Evolutionary conservation across 2,888 invertebrate species (phyloP).

Genomic region (Euclidia mi): DNA sequence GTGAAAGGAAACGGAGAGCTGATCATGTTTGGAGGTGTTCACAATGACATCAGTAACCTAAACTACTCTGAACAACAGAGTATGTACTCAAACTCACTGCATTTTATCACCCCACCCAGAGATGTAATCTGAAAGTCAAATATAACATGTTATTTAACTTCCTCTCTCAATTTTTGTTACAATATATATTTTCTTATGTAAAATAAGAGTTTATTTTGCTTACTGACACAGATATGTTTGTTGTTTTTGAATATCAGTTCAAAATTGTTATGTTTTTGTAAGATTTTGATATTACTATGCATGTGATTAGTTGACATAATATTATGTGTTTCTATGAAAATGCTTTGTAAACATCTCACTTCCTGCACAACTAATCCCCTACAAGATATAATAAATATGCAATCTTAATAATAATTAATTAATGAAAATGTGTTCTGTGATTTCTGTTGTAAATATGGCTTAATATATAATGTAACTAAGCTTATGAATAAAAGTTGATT

Average conservation of each 20-base stretch:
- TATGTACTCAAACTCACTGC: slow-evolving; percentile 94
- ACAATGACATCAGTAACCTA: slow-evolving; percentile 92
- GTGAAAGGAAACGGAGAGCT: slow-evolving; percentile 97
- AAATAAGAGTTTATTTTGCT: slow-evolving; percentile 43
- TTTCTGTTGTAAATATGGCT: slow-evolving; percentile 81
- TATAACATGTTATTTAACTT: slow-evolving; percentile 15
- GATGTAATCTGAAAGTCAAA: slow-evolving; percentile 90
- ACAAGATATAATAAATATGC: slow-evolving; percentile 36
- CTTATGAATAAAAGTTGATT: slow-evolving; percentile 73
- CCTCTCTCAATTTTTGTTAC: slow-evolving; percentile 27
- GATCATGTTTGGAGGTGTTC: slow-evolving; percentile 98
- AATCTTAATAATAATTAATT: slow-evolving; percentile 47
- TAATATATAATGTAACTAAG: slow-evolving; percentile 74
- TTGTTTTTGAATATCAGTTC: slow-evolving; percentile 30
- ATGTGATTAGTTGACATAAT: slow-evolving; percentile 18
- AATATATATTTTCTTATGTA: slow-evolving; percentile 22
- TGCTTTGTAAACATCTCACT: slow-evolving; percentile 8
- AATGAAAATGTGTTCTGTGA: slow-evolving; percentile 74
- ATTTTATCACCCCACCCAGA: slow-evolving; percentile 93
- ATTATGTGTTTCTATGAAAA: slow-evolving; percentile 10
- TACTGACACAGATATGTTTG: slow-evolving; percentile 23
- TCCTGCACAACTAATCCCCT: slow-evolving; percentile 21
- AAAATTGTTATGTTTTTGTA: slow-evolving; percentile 26
- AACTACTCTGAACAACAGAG: slow-evolving; percentile 90
- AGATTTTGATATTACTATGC: neutral